phyloP scores from a whole-genome alignment of 2,888 invertebrate species.

The Ametastegia equiseti region DNA sequence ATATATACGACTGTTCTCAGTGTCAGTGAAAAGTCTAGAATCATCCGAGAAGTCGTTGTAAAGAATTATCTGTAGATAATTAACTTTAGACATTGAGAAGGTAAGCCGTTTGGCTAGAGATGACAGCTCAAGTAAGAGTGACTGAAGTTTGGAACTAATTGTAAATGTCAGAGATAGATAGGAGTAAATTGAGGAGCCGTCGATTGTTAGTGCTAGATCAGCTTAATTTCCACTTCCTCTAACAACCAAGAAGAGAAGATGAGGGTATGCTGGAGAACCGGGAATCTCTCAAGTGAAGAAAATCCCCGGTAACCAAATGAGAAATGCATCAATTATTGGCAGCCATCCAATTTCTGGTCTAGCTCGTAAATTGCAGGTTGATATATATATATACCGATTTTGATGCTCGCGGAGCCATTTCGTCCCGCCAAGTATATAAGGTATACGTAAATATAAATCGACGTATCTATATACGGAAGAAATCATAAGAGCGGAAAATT shows the following conservation, averaged over 20 bases:
- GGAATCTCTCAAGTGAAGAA: not conserved
- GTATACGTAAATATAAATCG: conserved; percentile 17
- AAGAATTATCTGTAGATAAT: not conserved
- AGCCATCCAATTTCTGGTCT: conserved; percentile 17
- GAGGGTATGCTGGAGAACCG: not conserved
- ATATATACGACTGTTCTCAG: too few species aligned
- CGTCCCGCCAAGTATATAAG: not conserved
- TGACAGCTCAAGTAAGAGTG: conserved; percentile 1
- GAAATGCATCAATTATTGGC: conserved; percentile 45
- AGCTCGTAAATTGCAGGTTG: not conserved
- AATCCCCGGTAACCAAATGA: conserved; percentile 30
- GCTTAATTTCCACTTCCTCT: conserved; percentile 10
- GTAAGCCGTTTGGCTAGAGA: not conserved
- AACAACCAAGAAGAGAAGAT: not conserved
- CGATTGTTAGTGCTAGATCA: conserved; percentile 27
- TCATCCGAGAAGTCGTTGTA: not conserved
- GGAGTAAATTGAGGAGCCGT: conserved; percentile 16
- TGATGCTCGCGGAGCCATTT: not conserved
- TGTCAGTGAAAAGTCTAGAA: not conserved
- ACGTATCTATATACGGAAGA: not conserved
- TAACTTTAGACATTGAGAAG: not conserved
- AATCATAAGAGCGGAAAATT: not conserved
- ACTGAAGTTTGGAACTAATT: not conserved
- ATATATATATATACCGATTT: conserved; percentile 22
- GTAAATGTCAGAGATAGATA: too few species aligned